Base-by-base conservation (phyloP, 2,797 vertebrate species). In the Pteronotus mesoamericanus region DNA sequence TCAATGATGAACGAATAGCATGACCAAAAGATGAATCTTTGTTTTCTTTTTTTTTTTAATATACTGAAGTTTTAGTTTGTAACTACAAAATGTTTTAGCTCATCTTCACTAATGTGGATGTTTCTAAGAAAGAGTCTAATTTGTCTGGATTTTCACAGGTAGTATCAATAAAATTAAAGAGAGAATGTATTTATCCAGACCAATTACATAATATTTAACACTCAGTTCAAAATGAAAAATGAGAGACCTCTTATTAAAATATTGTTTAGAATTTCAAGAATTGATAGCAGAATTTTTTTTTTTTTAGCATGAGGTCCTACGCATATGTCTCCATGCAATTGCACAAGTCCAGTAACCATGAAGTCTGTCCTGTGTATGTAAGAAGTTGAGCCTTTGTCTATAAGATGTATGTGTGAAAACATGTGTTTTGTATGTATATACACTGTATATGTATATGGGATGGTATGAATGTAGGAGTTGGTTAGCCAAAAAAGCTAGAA, bases 91-190 rank as follows among this genome's bases (percentile, higher is more conserved):
- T 57, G 69, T 34, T 61, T 39, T 87, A 91, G 32, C 16, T 19
- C 44, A 89, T 68, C 15, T 39, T 89, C 5, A 19, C 8, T 15
- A 95, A 69, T 9, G 11, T 37, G 2, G 15, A 78, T 72, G 1
- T 75, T 79, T 79, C 86, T 29, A 90, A 9, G 39, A 34, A 72
- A 80, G 3, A 53, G 9, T 80, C 24, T 61, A 37, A 86, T 91
- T 57, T 83, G 22, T 69, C 88, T 84, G 74, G 7, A 55, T 90
- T 94, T 94, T 83, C 16, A 84, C 42, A 64, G 42, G 9, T 87
- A 68, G 0, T 39, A 37, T 55, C 32, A 39, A 84, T 82, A 29
- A 51, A 79, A 66, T 61, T 89, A 91, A 86, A 89, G 37, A 74
- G 80, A 55, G 39, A 51, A 34, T 32, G 16, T 80, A 37, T 69